These are phyloP conservation scores for Drosophila bipectinata DNA, from an alignment of 1,140 invertebrate genomes.

Conservation along the genomic window DNA sequence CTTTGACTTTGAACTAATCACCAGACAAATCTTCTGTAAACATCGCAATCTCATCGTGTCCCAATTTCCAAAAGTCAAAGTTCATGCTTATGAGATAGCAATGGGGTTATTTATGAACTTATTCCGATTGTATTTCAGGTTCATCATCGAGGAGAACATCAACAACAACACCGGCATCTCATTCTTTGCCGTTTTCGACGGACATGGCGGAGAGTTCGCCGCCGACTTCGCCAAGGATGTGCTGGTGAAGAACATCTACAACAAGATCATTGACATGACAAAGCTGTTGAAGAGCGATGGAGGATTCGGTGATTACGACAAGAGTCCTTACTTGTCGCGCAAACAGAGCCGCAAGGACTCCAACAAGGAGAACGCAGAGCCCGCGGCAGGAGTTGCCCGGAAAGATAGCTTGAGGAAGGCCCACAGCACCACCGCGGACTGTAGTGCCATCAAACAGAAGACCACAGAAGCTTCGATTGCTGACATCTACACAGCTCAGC, in stretches of 20 bases:
- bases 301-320: slow-evolving; percentile 55
- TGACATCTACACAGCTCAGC: slow-evolving; percentile 74
- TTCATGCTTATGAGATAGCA: background rate
- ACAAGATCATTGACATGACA: slow-evolving; percentile 90
- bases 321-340: slow-evolving; percentile 71
- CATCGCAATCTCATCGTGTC: background rate
- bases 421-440: slow-evolving; percentile 66
- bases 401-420: slow-evolving; percentile 76
- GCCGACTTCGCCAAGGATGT: slow-evolving; percentile 95
- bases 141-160: slow-evolving; percentile 91
- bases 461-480: slow-evolving; percentile 63
- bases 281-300: slow-evolving; percentile 85
- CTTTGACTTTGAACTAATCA: background rate
- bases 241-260: slow-evolving; percentile 90
- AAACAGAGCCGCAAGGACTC: slow-evolving; percentile 71
- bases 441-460: slow-evolving; percentile 67
- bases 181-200: slow-evolving; percentile 96
- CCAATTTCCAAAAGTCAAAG: background rate
- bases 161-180: slow-evolving; percentile 89
- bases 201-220: slow-evolving; percentile 97
- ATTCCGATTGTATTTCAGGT: slow-evolving; percentile 77
- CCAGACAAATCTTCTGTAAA: background rate
- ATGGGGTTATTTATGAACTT: background rate
- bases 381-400: slow-evolving; percentile 28
- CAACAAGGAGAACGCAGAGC: slow-evolving; percentile 78